Base-by-base conservation (phyloP, 2,888 invertebrate genomes). In the Cordilura impudica region DNA sequence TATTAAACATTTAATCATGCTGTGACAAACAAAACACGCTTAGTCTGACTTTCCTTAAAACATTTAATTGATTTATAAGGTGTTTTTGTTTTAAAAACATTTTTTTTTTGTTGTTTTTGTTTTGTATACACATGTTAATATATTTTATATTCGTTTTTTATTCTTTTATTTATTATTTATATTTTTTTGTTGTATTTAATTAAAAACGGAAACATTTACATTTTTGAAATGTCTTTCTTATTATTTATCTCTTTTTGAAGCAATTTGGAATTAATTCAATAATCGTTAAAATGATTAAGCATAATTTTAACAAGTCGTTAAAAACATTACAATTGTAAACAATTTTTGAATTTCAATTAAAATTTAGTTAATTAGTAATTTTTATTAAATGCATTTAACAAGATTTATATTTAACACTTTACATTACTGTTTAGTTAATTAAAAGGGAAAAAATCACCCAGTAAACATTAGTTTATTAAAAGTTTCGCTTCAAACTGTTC, bases 1-100 rank as follows among this genome's bases (percentile, higher is more conserved):
- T 56, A 45, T 67, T 16, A 45, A 67, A 18, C 31, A 69, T 8
- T 58, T 35, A 31, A 35, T 58, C 35, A 58, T 26, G 26, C 21
- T 31, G n/a, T n/a, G 35, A 69, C 58, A 58, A 29, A 47, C 45
- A 67, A 12, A 14, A 35, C 18, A 26, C 49, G 14, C 7, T 14
- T 21, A 23, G 26, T 53, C 12, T 1, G 35, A 39, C 35, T 39
- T 39, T 39, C n/a, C n/a, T n/a, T n/a, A 39, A 39, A 12, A 31
- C 14, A 56, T 21, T 10, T 0, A 29, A 26, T 12, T 29, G 53
- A 54, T 66, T 54, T 66, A 45, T 21, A 3, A 45, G 45, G 26
- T 31, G 54, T 45, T n/a, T 10, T 4, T 14, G 7, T 26, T 26
- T 26, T 26, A 3, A 26, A 26, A 26, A 26, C 6, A 6, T n/a